A percentile compares a stretch with the other conserved stretches of the same genome.
These are phyloP conservation scores for Labeo catla DNA, from an alignment of 2,113 vertebrate genomes.

Conservation along the genomic window DNA sequence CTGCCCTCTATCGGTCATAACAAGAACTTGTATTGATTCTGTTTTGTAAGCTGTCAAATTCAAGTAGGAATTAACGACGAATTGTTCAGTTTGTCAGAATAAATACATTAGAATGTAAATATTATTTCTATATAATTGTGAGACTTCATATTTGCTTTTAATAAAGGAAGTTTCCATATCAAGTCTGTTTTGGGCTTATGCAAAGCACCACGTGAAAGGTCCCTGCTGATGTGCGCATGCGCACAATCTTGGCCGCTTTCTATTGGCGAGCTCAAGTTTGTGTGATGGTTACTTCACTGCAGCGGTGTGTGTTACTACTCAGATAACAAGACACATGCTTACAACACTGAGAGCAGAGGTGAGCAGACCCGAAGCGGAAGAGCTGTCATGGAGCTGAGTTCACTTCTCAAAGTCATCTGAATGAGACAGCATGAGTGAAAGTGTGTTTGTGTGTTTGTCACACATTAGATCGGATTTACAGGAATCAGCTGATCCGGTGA, in stretches of 20 bases:
- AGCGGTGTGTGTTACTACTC: not conserved
- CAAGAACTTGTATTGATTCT: not conserved
- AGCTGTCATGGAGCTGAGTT: not conserved
- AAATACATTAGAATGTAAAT: not conserved
- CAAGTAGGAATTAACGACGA: not conserved
- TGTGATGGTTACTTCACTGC: not conserved
- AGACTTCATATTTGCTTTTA: not conserved
- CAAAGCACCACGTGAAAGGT: not conserved
- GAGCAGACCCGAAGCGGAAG: conserved; percentile 1
- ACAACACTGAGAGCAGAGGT: not conserved
- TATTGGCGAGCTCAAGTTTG: not conserved
- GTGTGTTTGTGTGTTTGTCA: not conserved
- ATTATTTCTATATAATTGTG: not conserved
- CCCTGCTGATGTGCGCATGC: not conserved
- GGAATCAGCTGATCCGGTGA: conserved; percentile 38
- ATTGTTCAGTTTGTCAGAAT: not conserved
- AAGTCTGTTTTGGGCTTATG: not conserved
- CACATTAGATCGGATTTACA: conserved; percentile 21
- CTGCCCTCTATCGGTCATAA: not conserved
- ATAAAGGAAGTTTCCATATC: not conserved
- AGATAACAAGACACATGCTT: conserved; percentile 1
- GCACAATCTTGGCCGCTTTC: not conserved
- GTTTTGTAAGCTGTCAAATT: not conserved
- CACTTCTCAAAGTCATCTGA: not conserved
- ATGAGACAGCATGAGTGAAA: not conserved